Percentiles rank a stretch among this genome's conserved stretches.
Conservation (phyloP, 30 jellyfish, hydroid and myxozoan species). For the Sanderia malayensis region DNA sequence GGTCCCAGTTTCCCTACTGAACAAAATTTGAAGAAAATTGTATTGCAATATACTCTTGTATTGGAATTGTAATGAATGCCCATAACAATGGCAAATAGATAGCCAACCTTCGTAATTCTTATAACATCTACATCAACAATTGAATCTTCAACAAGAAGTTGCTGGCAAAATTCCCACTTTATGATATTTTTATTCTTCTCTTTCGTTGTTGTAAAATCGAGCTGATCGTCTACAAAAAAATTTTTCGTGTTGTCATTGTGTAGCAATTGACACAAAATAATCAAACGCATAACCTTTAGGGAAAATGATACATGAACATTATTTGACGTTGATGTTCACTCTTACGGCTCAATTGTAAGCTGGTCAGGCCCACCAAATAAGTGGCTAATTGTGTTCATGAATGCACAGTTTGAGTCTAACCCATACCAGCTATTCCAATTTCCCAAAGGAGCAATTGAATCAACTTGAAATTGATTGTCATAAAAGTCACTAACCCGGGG, state of each 20-base stretch:
- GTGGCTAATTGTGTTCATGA: too few relatives aligned
- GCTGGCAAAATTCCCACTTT: conserved; percentile 24
- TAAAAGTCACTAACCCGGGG: background rate
- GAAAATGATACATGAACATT: too few relatives aligned
- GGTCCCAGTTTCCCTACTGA: background rate
- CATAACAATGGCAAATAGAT: background rate
- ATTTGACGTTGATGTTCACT: too few relatives aligned
- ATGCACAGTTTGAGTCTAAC: too few relatives aligned
- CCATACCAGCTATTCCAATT: too few relatives aligned
- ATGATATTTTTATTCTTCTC: conserved; percentile 17
- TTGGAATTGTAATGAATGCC: background rate
- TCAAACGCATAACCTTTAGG: too few relatives aligned
- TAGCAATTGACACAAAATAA: too few relatives aligned
- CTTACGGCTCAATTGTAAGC: background rate
- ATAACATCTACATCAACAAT: conserved; percentile 17
- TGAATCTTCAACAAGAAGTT: conserved; percentile 15
- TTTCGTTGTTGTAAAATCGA: background rate
- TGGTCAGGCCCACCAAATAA: background rate
- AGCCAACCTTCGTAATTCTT: conserved; percentile 5
- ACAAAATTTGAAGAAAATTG: conserved; percentile 7
- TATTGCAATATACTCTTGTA: too few relatives aligned
- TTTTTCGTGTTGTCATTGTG: background rate
- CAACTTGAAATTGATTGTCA: background rate
- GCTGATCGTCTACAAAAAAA: background rate
- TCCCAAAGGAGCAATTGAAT: background rate